Percentiles rank a stretch among this genome's conserved stretches.
Conservation (phyloP, 2,888 invertebrate species). For the Perithous albicinctus region DNA sequence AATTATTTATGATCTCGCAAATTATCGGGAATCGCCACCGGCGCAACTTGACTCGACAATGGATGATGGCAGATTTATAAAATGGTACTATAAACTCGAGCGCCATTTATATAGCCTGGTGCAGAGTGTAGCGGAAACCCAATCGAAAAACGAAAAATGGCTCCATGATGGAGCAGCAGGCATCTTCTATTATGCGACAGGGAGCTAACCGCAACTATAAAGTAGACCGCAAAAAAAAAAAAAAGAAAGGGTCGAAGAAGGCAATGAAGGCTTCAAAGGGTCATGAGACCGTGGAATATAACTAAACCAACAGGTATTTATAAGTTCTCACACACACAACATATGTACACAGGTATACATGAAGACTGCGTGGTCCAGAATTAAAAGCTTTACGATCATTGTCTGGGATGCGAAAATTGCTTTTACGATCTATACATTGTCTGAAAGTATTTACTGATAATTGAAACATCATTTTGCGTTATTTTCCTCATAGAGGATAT, state of each 20-base stretch:
- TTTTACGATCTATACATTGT: not conserved
- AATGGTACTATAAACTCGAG: constrained; percentile 55
- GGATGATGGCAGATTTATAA: constrained; percentile 62
- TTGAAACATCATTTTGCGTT: not conserved
- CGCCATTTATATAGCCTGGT: constrained; percentile 8
- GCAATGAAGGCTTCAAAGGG: not conserved
- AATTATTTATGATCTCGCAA: constrained; percentile 78
- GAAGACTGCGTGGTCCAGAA: not conserved
- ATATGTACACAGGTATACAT: not conserved
- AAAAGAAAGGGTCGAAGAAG: not conserved
- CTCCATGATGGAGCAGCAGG: constrained; percentile 15
- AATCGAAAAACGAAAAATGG: constrained; percentile 5
- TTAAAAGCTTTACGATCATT: not conserved
- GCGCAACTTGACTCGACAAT: constrained; percentile 57
- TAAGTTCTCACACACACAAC: not conserved
- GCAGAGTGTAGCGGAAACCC: not conserved
- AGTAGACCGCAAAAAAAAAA: not conserved
- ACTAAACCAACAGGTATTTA: constrained; percentile 7
- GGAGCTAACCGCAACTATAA: constrained; percentile 18
- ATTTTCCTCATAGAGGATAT: too few relatives aligned
- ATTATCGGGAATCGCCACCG: constrained; percentile 75
- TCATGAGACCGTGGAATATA: constrained; percentile 10
- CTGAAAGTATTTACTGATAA: not conserved
- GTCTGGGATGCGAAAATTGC: not conserved
- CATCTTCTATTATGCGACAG: constrained; percentile 37